These are phyloP conservation scores for Emesis russula DNA, from an alignment of 2,888 invertebrate species.

Conservation along the genomic window DNA sequence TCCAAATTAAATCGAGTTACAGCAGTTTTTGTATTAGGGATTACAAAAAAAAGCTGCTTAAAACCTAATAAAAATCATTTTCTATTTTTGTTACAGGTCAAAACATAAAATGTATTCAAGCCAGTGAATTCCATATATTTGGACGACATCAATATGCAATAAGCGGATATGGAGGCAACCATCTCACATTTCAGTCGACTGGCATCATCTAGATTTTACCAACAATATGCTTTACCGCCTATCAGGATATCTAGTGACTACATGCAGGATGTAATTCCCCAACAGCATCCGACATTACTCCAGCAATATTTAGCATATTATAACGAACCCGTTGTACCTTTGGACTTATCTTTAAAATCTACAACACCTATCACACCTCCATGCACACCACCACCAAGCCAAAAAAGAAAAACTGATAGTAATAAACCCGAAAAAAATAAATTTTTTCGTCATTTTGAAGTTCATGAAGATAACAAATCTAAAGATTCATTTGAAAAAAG, in stretches of 20 bases:
- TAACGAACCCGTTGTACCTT: constrained; percentile 96
- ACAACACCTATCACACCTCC: constrained; percentile 98
- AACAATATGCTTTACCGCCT: constrained; percentile 93
- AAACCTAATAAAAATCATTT: constrained; percentile 1
- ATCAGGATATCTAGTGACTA: constrained; percentile 93
- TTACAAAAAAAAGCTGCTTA: not conserved
- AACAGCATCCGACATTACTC: constrained; percentile 93
- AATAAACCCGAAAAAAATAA: constrained; percentile 92
- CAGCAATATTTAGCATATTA: constrained; percentile 96
- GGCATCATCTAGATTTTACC: constrained; percentile 93
- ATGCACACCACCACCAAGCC: constrained; percentile 97
- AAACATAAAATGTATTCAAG: constrained; percentile 49
- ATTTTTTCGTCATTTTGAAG: constrained; percentile 94
- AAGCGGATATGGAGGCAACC: constrained; percentile 93
- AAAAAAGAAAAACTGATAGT: constrained; percentile 94
- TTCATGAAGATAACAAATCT: constrained; percentile 90
- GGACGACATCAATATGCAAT: constrained; percentile 14
- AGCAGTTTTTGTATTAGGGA: not conserved
- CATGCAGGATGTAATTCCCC: constrained; percentile 94
- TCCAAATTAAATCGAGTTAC: not conserved
- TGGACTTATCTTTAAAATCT: constrained; percentile 98
- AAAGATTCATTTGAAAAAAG: constrained; percentile 91
- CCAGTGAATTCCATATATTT: constrained; percentile 21
- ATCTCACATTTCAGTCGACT: constrained; percentile 93
- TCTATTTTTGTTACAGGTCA: constrained; percentile 90